A percentile compares a stretch with the other conserved stretches of the same genome.
Conservation (phyloP, 2,888 invertebrate genomes). For the Acrobasis repandana region DNA sequence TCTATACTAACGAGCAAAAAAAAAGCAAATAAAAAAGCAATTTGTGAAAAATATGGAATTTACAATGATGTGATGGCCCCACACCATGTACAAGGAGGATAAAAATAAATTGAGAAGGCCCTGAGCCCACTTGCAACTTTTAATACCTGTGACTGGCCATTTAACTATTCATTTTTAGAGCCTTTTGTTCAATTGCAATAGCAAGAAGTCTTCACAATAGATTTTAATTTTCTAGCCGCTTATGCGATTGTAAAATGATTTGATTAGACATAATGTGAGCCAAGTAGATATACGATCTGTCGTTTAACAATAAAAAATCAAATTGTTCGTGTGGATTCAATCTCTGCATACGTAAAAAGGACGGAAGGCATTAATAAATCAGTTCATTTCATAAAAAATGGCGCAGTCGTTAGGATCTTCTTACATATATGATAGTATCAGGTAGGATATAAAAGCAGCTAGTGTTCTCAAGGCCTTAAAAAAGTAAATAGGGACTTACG, state of each 20-base stretch:
- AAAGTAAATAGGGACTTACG: slow-evolving; percentile 72
- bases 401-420: neutral
- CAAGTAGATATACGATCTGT: no score
- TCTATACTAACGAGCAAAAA: neutral
- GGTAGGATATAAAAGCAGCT: neutral
- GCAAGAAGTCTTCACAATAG: no score
- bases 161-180: neutral
- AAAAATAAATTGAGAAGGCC: slow-evolving; percentile 7
- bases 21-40: neutral
- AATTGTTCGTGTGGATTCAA: no score
- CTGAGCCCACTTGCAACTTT: neutral
- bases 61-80: slow-evolving; percentile 16
- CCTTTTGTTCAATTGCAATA: no score
- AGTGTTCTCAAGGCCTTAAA: slow-evolving; percentile 40
- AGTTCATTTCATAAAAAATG: neutral
- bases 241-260: no score
- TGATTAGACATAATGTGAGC: no score
- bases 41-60: neutral
- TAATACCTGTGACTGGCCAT: neutral
- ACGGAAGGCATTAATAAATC: neutral
- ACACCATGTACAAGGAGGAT: slow-evolving; percentile 1
- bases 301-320: no score
- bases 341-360: neutral
- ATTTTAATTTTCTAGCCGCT: no score
- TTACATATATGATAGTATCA: neutral